A percentile compares a stretch with the other conserved stretches of the same genome.
phyloP scores from a whole-genome alignment of 2,888 invertebrate species.

The Lymantria monacha region DNA sequence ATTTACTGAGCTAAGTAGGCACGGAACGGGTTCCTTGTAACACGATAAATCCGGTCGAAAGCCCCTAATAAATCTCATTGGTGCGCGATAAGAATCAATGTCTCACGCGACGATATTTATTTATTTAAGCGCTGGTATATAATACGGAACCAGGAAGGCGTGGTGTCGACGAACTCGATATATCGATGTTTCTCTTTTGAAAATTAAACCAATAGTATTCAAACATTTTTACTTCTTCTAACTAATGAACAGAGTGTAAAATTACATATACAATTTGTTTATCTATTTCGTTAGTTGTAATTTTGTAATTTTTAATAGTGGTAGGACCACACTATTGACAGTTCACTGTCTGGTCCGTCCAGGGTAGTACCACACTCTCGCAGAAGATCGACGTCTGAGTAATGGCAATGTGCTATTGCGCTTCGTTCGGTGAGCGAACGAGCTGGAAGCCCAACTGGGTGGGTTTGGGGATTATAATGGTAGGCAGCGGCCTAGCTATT shows the following conservation, averaged over 20 bases:
- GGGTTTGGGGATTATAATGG: too few species aligned
- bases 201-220: slow-evolving; percentile 27
- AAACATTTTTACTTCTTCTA: slow-evolving; percentile 30
- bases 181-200: slow-evolving; percentile 55
- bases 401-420: too few species aligned
- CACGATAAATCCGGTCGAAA: slow-evolving; percentile 74
- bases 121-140: slow-evolving; percentile 57
- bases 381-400: too few species aligned
- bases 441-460: too few species aligned
- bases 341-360: too few species aligned
- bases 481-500: too few species aligned
- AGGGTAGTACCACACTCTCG: too few species aligned
- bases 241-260: neutral
- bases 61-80: slow-evolving; percentile 74
- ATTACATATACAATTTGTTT: neutral
- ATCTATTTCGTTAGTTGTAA: slow-evolving; percentile 31
- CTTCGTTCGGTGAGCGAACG: too few species aligned
- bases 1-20: slow-evolving; percentile 78
- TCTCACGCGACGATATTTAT: slow-evolving; percentile 76
- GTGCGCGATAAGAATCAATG: slow-evolving; percentile 79
- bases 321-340: too few species aligned
- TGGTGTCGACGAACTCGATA: slow-evolving; percentile 53
- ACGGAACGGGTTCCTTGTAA: slow-evolving; percentile 76
- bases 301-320: too few species aligned
- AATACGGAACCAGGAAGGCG: slow-evolving; percentile 65